Percentiles rank a stretch among this genome's conserved stretches.
These are phyloP conservation scores for Lysiphlebus fabarum DNA, from an alignment of 1,140 invertebrate species.

Conservation along the genomic window DNA sequence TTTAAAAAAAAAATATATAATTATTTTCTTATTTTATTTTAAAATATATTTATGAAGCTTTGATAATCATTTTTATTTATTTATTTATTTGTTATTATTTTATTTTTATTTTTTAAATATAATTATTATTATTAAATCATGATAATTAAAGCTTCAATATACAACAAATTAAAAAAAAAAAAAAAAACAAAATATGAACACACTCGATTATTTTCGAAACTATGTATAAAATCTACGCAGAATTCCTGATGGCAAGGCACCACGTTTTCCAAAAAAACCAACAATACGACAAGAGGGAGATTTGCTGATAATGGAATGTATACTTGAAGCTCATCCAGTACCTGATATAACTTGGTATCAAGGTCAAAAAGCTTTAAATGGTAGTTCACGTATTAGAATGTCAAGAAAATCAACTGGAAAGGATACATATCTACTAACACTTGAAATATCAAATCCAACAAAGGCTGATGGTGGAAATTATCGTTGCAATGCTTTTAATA, in stretches of 20 bases:
- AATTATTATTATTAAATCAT: too few species aligned
- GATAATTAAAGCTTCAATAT: neutral
- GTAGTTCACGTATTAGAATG: constrained; percentile 82
- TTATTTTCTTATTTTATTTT: neutral
- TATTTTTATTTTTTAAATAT: too few species aligned
- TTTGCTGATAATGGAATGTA: constrained; percentile 90
- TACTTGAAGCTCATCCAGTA: constrained; percentile 89
- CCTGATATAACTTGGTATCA: constrained; percentile 96
- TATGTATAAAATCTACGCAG: constrained; percentile 51
- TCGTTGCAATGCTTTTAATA: constrained; percentile 97
- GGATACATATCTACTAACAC: constrained; percentile 84
- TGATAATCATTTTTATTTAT: neutral
- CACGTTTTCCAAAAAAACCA: constrained; percentile 95
- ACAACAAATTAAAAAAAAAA: constrained; percentile 13
- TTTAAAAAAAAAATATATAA: constrained; percentile 6
- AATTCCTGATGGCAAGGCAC: constrained; percentile 92
- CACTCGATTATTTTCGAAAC: too few species aligned
- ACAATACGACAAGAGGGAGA: constrained; percentile 94
- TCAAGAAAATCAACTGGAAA: constrained; percentile 79
- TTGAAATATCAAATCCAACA: constrained; percentile 91
- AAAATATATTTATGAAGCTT: neutral
- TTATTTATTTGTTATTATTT: neutral
- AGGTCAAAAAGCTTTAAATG: constrained; percentile 75
- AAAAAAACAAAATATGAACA: constrained; percentile 14
- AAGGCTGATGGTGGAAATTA: constrained; percentile 96